These are phyloP conservation scores for Nyctibius bracteatus DNA, from an alignment of 2,113 vertebrate genomes.

Conservation along the genomic window DNA sequence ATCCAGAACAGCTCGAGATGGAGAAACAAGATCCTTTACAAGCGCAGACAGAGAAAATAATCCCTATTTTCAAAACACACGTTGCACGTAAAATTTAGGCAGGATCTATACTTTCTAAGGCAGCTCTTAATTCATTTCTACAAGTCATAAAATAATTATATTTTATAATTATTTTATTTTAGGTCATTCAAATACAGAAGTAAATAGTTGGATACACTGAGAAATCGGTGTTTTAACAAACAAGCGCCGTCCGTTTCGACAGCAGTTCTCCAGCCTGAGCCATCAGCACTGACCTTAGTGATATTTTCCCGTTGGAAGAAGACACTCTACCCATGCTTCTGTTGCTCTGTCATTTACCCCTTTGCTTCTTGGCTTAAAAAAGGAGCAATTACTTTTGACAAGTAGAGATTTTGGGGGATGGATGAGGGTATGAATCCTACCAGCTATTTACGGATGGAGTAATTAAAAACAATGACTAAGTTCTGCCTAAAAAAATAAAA, in stretches of 20 bases:
- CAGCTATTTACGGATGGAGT: background rate
- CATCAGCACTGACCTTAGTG: background rate
- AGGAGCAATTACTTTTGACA: background rate
- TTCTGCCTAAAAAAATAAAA: background rate
- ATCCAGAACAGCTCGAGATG: background rate
- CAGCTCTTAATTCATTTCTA: background rate
- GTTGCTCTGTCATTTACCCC: background rate
- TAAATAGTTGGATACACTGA: background rate
- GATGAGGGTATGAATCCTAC: background rate
- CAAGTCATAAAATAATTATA: background rate
- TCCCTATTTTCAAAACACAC: background rate
- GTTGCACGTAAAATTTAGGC: fast-evolving
- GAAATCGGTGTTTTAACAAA: background rate
- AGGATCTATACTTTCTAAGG: background rate
- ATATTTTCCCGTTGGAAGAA: background rate
- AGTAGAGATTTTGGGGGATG: background rate
- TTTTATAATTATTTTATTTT: background rate
- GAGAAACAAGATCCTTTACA: background rate
- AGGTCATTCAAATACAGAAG: background rate
- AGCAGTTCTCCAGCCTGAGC: no score
- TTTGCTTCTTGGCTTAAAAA: background rate
- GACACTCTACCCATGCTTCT: background rate
- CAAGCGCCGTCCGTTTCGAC: fast-evolving
- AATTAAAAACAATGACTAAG: background rate
- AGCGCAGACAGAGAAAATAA: background rate